Conservation (phyloP, 2,797 vertebrate species). For the Danio kyathit region DNA sequence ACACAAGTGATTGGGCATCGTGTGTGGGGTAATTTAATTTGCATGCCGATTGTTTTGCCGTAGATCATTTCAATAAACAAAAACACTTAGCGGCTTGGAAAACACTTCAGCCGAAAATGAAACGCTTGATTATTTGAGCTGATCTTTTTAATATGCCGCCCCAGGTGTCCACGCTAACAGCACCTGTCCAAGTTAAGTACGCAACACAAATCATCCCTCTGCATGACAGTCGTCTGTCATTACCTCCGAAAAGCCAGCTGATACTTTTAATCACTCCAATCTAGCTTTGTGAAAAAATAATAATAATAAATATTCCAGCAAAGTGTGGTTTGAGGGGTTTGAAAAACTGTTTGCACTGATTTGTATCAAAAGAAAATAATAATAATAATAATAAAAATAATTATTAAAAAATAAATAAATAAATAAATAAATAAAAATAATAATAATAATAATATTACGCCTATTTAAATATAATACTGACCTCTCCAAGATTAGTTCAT, state of each 20-base stretch:
- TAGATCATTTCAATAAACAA: conserved; percentile 2
- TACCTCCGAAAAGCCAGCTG: conserved; percentile 10
- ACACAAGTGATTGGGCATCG: neutral
- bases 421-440: too few relatives aligned
- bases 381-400: too few relatives aligned
- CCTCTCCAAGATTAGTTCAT: too few relatives aligned
- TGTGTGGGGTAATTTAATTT: neutral
- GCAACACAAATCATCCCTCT: conserved; percentile 31
- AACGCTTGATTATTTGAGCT: conserved; percentile 15
- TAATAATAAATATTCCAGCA: too few relatives aligned
- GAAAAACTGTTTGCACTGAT: too few relatives aligned
- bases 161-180: conserved; percentile 18
- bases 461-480: too few relatives aligned
- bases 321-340: too few relatives aligned
- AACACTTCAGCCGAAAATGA: conserved; percentile 20
- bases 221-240: neutral
- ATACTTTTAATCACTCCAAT: conserved; percentile 25
- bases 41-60: conserved; percentile 12
- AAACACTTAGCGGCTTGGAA: neutral
- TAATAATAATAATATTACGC: too few relatives aligned
- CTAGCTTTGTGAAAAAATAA: conserved; percentile 6
- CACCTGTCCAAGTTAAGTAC: conserved; percentile 7
- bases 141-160: conserved; percentile 26
- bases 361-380: too few relatives aligned
- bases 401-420: too few relatives aligned